Conservation (phyloP, 2,888 invertebrate species). For the Heliconius erato region DNA sequence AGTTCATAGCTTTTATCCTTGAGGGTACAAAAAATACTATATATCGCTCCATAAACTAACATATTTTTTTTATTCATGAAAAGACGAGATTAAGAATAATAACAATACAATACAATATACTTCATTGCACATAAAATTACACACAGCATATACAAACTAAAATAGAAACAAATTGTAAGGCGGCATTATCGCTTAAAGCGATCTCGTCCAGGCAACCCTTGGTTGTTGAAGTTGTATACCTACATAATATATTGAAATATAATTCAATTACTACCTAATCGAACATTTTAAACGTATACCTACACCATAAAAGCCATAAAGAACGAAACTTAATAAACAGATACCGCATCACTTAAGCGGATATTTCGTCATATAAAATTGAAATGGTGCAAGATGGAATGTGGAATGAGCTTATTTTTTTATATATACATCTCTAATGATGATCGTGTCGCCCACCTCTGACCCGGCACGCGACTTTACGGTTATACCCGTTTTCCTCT, state of each 20-base stretch:
- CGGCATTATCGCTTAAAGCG: too few species aligned
- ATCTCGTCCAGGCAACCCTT: too few species aligned
- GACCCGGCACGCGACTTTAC: slow-evolving; percentile 58
- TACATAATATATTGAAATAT: slow-evolving; percentile 5
- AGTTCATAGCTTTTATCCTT: too few species aligned
- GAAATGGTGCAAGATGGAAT: slow-evolving; percentile 38
- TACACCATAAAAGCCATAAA: slow-evolving; percentile 16
- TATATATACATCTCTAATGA: slow-evolving; percentile 44
- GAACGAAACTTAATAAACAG: slow-evolving; percentile 11
- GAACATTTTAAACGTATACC: slow-evolving; percentile 12
- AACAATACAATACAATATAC: too few species aligned
- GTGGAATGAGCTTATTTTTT: slow-evolving; percentile 47
- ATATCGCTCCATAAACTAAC: not conserved
- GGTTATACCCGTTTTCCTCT: slow-evolving; percentile 8
- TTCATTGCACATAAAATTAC: too few species aligned
- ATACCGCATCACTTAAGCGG: not conserved
- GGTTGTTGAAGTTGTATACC: not conserved
- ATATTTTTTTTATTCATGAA: not conserved
- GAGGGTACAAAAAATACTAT: too few species aligned
- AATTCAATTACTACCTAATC: slow-evolving; percentile 17
- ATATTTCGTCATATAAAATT: slow-evolving; percentile 31
- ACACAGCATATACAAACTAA: too few species aligned
- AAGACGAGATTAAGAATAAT: too few species aligned
- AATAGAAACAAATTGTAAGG: too few species aligned
- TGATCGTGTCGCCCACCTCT: slow-evolving; percentile 57